phyloP scores from a whole-genome alignment of 2,888 invertebrate species.

The Xestia xanthographa region DNA sequence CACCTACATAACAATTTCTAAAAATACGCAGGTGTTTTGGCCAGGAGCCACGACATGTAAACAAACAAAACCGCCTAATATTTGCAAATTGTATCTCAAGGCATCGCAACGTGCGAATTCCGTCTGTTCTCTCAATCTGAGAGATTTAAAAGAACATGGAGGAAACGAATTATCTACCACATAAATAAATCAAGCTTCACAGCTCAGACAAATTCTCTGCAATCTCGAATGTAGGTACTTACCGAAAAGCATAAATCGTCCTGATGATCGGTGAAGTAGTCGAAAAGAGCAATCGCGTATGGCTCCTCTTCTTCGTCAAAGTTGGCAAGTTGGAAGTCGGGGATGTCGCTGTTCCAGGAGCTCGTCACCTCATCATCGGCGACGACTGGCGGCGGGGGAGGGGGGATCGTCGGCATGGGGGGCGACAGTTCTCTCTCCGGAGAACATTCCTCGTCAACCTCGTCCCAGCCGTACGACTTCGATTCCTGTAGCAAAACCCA shows the following conservation, averaged over 20 bases:
- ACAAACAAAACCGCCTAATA: conserved; percentile 65
- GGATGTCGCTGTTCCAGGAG: conserved; percentile 74
- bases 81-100: conserved; percentile 54
- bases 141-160: conserved; percentile 12
- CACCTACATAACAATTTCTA: conserved; percentile 71
- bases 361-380: conserved; percentile 79
- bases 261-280: conserved; percentile 93
- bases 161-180: background rate
- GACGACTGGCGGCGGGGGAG: conserved; percentile 93
- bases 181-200: conserved; percentile 21
- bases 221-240: conserved; percentile 77
- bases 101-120: conserved; percentile 12
- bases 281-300: conserved; percentile 94
- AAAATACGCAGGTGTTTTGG: conserved; percentile 77
- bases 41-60: conserved; percentile 75
- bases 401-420: conserved; percentile 95
- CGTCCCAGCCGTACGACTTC: conserved; percentile 82
- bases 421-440: conserved; percentile 91
- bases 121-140: conserved; percentile 1
- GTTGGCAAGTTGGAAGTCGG: conserved; percentile 60
- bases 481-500: conserved; percentile 76
- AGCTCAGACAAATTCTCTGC: background rate
- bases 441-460: conserved; percentile 73
- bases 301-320: conserved; percentile 87
- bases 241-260: conserved; percentile 96